Conservation (phyloP, 2,888 invertebrate species). For the Phengaris alcon region DNA sequence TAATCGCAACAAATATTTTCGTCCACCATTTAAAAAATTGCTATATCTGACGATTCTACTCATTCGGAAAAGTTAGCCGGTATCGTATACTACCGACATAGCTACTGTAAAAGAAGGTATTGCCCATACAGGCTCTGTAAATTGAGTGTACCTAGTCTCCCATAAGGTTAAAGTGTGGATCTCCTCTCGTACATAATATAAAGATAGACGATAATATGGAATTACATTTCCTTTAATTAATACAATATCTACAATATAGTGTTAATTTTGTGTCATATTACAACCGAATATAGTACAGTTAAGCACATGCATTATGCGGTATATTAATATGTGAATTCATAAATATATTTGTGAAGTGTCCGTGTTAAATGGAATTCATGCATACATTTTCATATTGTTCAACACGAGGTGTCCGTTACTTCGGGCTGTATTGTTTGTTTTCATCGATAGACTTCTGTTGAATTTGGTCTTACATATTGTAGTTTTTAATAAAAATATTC, state of each 20-base stretch:
- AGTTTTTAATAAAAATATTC: not conserved
- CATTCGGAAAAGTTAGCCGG: too few relatives aligned
- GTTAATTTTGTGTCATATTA: not conserved
- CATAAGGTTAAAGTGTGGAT: too few relatives aligned
- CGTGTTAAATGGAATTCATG: conserved; percentile 18
- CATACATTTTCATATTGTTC: conserved; percentile 16
- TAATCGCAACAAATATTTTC: too few relatives aligned
- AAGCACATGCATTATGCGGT: not conserved
- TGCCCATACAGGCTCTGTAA: too few relatives aligned
- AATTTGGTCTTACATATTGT: not conserved
- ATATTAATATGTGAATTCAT: conserved; percentile 11
- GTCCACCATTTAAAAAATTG: too few relatives aligned
- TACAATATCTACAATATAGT: not conserved
- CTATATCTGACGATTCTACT: too few relatives aligned
- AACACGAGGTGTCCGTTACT: conserved; percentile 13
- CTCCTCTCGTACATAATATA: too few relatives aligned
- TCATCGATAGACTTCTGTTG: conserved; percentile 5
- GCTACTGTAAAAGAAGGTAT: too few relatives aligned
- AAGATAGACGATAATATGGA: too few relatives aligned
- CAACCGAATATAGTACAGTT: not conserved
- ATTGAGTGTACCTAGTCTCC: too few relatives aligned
- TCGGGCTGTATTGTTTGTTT: conserved; percentile 11
- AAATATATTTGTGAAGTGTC: conserved; percentile 4
- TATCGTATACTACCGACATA: too few relatives aligned
- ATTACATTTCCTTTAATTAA: too few relatives aligned